A percentile compares a stretch with the other conserved stretches of the same genome.
phyloP scores from a whole-genome alignment of 2,888 invertebrate genomes.

The Drosophila sordidula region DNA sequence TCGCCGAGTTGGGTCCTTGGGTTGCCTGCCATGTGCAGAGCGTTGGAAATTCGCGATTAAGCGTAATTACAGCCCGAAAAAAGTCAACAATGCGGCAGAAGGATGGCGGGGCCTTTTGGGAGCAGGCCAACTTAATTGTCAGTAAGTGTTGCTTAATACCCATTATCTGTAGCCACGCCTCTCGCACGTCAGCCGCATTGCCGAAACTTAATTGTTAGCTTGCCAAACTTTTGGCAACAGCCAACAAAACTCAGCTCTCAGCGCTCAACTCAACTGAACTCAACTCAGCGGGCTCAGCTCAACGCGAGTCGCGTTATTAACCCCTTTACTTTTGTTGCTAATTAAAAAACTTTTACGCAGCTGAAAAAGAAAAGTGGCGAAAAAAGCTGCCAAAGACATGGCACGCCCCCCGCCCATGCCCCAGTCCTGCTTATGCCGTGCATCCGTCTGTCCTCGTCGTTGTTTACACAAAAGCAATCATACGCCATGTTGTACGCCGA shows the following conservation, averaged over 20 bases:
- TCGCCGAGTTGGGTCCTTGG: background rate
- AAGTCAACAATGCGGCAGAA: constrained; percentile 67
- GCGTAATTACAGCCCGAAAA: constrained; percentile 78
- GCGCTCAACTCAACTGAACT: constrained; percentile 37
- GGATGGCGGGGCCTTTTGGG: constrained; percentile 13
- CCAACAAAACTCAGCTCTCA: constrained; percentile 54
- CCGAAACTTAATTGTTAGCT: constrained; percentile 81
- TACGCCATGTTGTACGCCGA: constrained; percentile 72
- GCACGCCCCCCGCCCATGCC: constrained; percentile 2
- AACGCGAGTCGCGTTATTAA: constrained; percentile 64
- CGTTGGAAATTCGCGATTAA: constrained; percentile 71
- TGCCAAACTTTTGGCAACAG: constrained; percentile 74
- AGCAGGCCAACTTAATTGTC: constrained; percentile 72
- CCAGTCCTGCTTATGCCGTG: background rate
- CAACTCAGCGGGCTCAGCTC: constrained; percentile 9
- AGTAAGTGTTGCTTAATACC: constrained; percentile 81
- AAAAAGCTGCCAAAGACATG: constrained; percentile 66
- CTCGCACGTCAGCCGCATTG: constrained; percentile 69
- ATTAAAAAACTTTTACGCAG: constrained; percentile 81
- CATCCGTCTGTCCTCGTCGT: constrained; percentile 30
- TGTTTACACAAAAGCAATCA: constrained; percentile 83
- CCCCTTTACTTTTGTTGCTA: constrained; percentile 81
- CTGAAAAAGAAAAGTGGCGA: constrained; percentile 54
- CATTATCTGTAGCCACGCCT: constrained; percentile 68
- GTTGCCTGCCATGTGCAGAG: constrained; percentile 49